Evolutionary conservation across 2,797 vertebrate genomes (phyloP).

Genomic region (Amblyopsis hoosieri): DNA sequence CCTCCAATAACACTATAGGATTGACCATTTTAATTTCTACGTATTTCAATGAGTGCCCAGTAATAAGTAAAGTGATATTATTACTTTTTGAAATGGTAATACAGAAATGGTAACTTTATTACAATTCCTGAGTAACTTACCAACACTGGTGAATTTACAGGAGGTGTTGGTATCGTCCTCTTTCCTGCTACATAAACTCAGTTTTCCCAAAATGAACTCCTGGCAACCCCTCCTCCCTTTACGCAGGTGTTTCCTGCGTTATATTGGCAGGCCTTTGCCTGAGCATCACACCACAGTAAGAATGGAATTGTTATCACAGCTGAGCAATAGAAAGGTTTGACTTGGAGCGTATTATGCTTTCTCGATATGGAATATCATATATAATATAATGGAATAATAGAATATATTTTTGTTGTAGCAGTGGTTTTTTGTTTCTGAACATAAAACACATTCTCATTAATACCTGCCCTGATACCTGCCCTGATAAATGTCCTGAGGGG

Average conservation of each 20-base stretch:
- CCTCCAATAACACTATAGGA: too few relatives aligned
- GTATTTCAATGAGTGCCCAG: too few relatives aligned
- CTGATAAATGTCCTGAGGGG: not conserved
- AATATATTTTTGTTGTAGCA: not conserved
- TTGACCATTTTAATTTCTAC: too few relatives aligned
- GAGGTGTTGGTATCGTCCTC: not conserved
- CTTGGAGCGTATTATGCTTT: too few relatives aligned
- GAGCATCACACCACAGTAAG: conserved; percentile 6
- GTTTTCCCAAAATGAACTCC: too few relatives aligned
- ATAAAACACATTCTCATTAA: not conserved
- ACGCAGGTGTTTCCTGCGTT: conserved; percentile 35
- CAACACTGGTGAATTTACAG: too few relatives aligned
- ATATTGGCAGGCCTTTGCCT: conserved; percentile 9
- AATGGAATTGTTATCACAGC: conserved; percentile 7
- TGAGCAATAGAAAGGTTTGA: not conserved
- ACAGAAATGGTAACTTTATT: too few relatives aligned
- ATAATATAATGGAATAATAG: too few relatives aligned
- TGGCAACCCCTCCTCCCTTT: not conserved
- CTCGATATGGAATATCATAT: too few relatives aligned
- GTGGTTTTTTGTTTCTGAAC: not conserved
- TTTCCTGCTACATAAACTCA: conserved; percentile 3
- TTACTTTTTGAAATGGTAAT: too few relatives aligned
- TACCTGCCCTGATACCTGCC: conserved; percentile 6
- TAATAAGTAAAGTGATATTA: too few relatives aligned
- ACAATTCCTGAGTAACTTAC: too few relatives aligned